phyloP scores from a whole-genome alignment of 2,113 vertebrate species.

The Protobothrops flavoviridis region DNA sequence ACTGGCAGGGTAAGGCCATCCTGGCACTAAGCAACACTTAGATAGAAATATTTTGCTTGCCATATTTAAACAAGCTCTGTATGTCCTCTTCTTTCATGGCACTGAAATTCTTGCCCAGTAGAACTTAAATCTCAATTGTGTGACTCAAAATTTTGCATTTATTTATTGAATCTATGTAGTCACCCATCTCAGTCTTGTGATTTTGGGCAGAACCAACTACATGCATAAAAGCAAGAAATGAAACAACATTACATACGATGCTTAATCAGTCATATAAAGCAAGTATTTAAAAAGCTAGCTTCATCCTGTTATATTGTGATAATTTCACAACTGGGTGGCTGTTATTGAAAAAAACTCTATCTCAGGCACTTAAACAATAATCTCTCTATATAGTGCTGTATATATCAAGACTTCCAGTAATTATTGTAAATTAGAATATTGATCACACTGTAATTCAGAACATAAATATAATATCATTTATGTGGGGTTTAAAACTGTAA shows the following conservation, averaged over 20 bases:
- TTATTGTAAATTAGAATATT: slow-evolving; percentile 39
- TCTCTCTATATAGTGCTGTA: background rate
- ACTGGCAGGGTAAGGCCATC: background rate
- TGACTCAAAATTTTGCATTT: background rate
- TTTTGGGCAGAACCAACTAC: background rate
- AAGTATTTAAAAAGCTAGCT: background rate
- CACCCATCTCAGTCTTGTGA: background rate
- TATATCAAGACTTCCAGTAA: background rate
- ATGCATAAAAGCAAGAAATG: background rate
- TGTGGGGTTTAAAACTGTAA: background rate
- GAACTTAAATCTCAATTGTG: background rate
- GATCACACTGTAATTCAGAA: slow-evolving; percentile 22
- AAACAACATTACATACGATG: background rate
- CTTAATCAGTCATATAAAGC: background rate
- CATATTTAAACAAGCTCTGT: background rate
- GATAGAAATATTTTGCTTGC: background rate
- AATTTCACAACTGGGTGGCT: background rate
- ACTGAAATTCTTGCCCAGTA: background rate
- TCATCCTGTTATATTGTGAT: background rate
- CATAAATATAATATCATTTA: slow-evolving; percentile 22
- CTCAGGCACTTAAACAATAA: background rate
- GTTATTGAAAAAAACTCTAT: background rate
- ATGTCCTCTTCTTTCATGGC: background rate
- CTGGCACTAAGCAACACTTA: background rate
- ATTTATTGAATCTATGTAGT: background rate